These are phyloP conservation scores for Poecile montanus DNA, from an alignment of 2,797 vertebrate species.

Conservation along the genomic window DNA sequence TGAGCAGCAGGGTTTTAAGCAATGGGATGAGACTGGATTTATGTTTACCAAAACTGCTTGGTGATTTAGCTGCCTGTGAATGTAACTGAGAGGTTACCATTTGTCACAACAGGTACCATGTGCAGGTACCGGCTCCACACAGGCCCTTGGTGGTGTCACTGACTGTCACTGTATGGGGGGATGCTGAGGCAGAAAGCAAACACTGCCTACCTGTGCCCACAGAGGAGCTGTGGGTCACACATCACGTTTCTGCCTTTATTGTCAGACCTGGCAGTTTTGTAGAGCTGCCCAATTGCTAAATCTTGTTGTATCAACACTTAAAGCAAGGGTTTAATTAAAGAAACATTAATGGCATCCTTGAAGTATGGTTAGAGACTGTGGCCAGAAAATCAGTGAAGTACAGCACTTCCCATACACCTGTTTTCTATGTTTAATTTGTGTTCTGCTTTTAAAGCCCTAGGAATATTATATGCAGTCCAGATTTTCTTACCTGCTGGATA, in stretches of 20 bases:
- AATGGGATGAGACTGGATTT: background rate
- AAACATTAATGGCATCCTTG: background rate
- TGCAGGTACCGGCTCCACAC: rapidly evolving
- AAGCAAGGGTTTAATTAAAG: background rate
- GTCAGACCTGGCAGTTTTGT: background rate
- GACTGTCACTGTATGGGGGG: background rate
- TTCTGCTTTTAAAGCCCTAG: background rate
- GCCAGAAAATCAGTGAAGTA: background rate
- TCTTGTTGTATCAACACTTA: background rate
- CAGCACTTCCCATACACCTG: background rate
- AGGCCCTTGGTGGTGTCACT: background rate
- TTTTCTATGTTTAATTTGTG: background rate
- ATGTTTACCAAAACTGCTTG: background rate
- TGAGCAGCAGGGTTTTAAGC: background rate
- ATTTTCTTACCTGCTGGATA: background rate
- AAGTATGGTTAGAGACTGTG: background rate
- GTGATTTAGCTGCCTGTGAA: background rate
- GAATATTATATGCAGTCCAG: background rate
- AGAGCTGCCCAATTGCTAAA: background rate
- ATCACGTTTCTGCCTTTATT: background rate
- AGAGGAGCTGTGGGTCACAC: background rate
- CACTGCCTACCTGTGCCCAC: background rate
- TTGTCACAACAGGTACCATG: background rate
- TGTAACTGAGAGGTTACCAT: background rate
- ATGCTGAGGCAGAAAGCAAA: background rate